These are phyloP conservation scores for Macrochelys suwanniensis DNA, from an alignment of 2,797 vertebrate species.

Conservation along the genomic window DNA sequence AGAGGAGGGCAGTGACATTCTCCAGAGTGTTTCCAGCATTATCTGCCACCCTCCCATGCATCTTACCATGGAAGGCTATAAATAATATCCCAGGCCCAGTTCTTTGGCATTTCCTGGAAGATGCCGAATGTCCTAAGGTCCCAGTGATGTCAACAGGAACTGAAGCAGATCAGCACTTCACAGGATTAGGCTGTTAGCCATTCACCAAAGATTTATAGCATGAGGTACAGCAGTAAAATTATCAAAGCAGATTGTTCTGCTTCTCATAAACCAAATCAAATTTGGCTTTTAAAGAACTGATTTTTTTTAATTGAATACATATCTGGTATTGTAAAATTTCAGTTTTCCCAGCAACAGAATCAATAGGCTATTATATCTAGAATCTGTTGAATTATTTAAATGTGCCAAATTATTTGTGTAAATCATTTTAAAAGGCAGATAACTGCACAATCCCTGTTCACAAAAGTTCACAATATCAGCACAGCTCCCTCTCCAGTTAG, in stretches of 20 bases:
- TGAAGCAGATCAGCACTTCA: not conserved
- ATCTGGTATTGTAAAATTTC: conserved; percentile 18
- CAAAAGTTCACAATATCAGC: conserved; percentile 27
- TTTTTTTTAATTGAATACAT: not conserved
- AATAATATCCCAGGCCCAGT: not conserved
- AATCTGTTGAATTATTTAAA: conserved; percentile 12
- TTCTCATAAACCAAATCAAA: not conserved
- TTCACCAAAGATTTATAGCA: not conserved
- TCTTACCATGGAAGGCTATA: not conserved
- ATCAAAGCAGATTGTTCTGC: not conserved
- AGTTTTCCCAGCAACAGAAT: conserved; percentile 23
- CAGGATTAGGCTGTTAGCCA: not conserved
- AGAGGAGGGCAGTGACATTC: not conserved
- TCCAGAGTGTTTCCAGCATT: not conserved
- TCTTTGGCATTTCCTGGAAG: not conserved
- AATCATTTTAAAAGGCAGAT: conserved; percentile 45
- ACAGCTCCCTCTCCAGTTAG: not conserved
- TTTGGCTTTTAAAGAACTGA: not conserved
- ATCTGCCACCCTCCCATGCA: not conserved
- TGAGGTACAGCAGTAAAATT: not conserved
- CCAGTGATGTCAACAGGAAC: not conserved
- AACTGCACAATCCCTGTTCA: not conserved
- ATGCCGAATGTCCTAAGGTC: not conserved
- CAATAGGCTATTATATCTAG: conserved; percentile 4
- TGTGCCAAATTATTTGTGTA: not conserved